A percentile compares a stretch with the other conserved stretches of the same genome.
Evolutionary conservation across 30 jellyfish, hydroid and myxozoan species (phyloP).

Genomic region (Aurelia sp.): DNA sequence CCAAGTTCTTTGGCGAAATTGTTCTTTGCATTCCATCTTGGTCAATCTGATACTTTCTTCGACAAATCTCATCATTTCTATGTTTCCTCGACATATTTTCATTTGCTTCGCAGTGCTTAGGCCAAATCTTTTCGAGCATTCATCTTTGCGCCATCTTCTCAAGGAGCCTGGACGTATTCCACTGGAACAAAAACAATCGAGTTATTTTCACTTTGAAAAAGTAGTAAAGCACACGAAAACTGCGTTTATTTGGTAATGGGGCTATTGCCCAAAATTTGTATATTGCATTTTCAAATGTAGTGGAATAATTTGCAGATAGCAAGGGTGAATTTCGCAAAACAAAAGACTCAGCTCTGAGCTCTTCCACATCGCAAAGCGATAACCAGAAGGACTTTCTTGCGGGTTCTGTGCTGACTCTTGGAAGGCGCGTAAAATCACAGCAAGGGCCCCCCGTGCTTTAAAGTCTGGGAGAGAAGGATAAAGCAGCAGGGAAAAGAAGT

Average conservation of each 20-base stretch:
- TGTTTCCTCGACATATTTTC: slow-evolving; percentile 63
- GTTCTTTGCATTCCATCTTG: slow-evolving; percentile 87
- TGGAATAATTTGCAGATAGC: not conserved
- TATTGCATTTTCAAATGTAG: not conserved
- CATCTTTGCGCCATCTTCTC: slow-evolving; percentile 59
- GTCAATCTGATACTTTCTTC: slow-evolving; percentile 64
- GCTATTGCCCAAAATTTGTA: too few species aligned
- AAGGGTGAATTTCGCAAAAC: too few species aligned
- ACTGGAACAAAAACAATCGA: not conserved
- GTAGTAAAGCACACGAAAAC: too few species aligned
- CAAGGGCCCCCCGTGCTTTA: too few species aligned
- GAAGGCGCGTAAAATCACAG: too few species aligned
- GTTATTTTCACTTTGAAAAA: not conserved
- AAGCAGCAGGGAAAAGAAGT: not conserved
- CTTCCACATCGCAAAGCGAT: too few species aligned
- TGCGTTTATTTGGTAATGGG: too few species aligned
- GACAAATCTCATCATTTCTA: slow-evolving; percentile 73
- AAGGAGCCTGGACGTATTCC: slow-evolving; percentile 29
- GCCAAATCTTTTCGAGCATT: slow-evolving; percentile 67
- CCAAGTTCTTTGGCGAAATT: slow-evolving; percentile 75
- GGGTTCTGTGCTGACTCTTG: too few species aligned
- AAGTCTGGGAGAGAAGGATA: not conserved
- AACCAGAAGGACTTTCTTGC: too few species aligned
- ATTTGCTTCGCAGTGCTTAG: slow-evolving; percentile 74
- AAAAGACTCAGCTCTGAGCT: too few species aligned